Conservation (phyloP, 2,113 vertebrate species). For the Porphyrio hochstetteri region DNA sequence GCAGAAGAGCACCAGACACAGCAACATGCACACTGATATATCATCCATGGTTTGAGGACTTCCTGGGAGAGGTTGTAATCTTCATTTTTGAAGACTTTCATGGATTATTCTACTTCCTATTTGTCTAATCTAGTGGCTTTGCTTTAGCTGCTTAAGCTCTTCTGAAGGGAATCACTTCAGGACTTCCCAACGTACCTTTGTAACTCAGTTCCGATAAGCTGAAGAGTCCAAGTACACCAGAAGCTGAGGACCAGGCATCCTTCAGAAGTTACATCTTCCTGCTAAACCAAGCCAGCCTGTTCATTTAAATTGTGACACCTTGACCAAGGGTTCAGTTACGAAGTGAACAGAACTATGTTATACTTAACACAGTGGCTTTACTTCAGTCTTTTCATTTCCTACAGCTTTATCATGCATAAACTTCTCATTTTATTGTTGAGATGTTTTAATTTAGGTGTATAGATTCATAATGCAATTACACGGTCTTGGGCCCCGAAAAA, state of each 20-base stretch:
- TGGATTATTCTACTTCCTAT: background rate
- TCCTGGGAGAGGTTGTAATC: background rate
- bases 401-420: background rate
- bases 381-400: background rate
- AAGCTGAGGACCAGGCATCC: background rate
- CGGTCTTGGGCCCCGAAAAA: fast-evolving
- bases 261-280: background rate
- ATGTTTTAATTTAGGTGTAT: background rate
- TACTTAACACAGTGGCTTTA: background rate
- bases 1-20: background rate
- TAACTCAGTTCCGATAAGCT: background rate
- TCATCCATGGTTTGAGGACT: background rate
- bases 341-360: background rate
- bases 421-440: background rate
- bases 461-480: background rate
- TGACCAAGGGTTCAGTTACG: background rate
- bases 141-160: background rate
- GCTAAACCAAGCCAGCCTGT: background rate
- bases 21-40: background rate
- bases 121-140: background rate
- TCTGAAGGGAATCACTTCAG: background rate
- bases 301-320: background rate
- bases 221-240: background rate
- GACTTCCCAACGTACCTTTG: background rate
- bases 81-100: background rate